Conservation (phyloP, 1,140 invertebrate genomes). For the Tyrophagus putrescentiae region DNA sequence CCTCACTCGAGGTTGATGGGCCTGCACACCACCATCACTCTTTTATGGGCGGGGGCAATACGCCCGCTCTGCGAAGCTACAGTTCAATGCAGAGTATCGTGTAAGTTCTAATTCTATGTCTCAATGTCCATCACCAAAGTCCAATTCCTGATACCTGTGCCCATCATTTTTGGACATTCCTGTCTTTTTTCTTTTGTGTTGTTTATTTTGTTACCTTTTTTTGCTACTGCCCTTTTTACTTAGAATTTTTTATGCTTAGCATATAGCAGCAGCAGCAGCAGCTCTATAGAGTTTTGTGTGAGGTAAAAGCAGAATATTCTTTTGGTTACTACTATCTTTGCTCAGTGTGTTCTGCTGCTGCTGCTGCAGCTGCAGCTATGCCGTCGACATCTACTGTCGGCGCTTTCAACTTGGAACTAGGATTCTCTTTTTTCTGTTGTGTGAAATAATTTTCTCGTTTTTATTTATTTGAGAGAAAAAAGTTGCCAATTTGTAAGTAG, state of each 20-base stretch:
- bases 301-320: background rate
- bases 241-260: background rate
- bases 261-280: background rate
- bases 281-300: background rate
- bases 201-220: background rate
- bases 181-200: no score
- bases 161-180: no score
- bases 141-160: no score
- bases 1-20: background rate
- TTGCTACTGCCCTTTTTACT: background rate
- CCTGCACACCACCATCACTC: slow-evolving; percentile 1
- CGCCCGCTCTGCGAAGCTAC: background rate
- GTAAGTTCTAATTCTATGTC: no score
- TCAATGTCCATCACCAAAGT: no score
- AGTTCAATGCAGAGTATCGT: slow-evolving; percentile 2
- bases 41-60: background rate
- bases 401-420: no score
- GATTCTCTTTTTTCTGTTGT: background rate
- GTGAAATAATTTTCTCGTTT: background rate
- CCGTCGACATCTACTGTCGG: no score
- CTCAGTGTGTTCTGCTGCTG: no score
- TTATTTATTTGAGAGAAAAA: background rate
- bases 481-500: background rate
- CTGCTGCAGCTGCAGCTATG: no score
- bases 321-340: no score